phyloP scores from a whole-genome alignment of 2,888 invertebrate genomes.

The Ormyrus thymus region DNA sequence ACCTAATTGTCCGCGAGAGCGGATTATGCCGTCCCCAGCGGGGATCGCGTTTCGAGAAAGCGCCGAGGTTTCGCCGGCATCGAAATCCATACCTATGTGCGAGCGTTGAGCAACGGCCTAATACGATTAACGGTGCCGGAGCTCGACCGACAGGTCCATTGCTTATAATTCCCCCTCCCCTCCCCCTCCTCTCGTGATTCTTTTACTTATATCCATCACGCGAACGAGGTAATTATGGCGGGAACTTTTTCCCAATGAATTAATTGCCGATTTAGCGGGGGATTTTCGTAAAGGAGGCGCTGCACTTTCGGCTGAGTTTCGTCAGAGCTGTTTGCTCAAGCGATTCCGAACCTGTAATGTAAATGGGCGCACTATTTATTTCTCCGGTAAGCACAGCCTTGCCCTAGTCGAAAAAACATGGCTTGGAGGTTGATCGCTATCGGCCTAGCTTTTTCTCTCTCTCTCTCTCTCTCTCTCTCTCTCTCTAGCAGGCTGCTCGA shows the following conservation, averaged over 20 bases:
- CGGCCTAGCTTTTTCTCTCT: constrained; percentile 9
- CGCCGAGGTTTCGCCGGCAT: constrained; percentile 35
- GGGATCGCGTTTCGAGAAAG: constrained; percentile 47
- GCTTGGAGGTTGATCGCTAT: constrained; percentile 35
- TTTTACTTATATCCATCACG: too few species aligned
- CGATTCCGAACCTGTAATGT: constrained; percentile 13
- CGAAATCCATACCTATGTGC: background rate
- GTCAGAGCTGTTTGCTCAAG: constrained; percentile 23
- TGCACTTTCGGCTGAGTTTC: background rate
- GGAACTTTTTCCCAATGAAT: background rate
- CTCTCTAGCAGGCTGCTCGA: background rate
- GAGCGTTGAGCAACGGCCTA: constrained; percentile 43
- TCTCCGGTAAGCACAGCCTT: constrained; percentile 21
- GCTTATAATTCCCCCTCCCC: background rate
- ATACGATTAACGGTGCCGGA: constrained; percentile 47
- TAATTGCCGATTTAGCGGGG: background rate
- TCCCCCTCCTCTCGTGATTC: background rate
- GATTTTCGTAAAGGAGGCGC: background rate
- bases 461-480: background rate
- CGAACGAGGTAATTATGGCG: too few species aligned
- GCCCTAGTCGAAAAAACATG: constrained; percentile 38
- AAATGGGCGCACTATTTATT: constrained; percentile 10
- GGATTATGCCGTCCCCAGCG: background rate
- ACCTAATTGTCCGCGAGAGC: constrained; percentile 21
- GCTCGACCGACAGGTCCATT: constrained; percentile 16